Conservation (phyloP, 2,888 invertebrate species). For the Andrena dorsata region DNA sequence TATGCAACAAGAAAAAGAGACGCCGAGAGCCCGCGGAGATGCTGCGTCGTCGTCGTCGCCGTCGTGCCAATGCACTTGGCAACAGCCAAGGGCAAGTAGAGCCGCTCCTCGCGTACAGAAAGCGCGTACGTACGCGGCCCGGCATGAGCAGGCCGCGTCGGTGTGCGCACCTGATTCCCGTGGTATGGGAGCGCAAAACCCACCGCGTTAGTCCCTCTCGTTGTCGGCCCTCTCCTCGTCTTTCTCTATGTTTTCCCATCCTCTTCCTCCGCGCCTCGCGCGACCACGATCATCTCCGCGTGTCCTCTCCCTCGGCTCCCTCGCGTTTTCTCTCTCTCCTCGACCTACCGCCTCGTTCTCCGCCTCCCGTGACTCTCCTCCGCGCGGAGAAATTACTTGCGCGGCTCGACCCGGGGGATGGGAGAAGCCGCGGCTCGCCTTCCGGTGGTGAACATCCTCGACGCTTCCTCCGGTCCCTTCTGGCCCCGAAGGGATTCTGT, state of each 20-base stretch:
- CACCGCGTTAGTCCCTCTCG: slow-evolving; percentile 29
- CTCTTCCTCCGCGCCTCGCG: background rate
- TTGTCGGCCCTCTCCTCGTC: slow-evolving; percentile 10
- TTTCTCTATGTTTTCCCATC: background rate
- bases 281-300: slow-evolving; percentile 37
- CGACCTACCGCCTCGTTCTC: slow-evolving; percentile 52
- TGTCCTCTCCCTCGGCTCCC: slow-evolving; percentile 29
- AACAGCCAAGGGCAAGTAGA: slow-evolving; percentile 79
- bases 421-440: slow-evolving; percentile 9
- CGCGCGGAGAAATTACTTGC: slow-evolving; percentile 33
- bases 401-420: background rate
- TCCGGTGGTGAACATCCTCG: slow-evolving; percentile 27
- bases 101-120: slow-evolving; percentile 48
- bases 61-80: slow-evolving; percentile 80
- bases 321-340: slow-evolving; percentile 37
- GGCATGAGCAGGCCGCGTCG: slow-evolving; percentile 41
- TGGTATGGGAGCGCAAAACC: slow-evolving; percentile 42
- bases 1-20: slow-evolving; percentile 75
- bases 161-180: slow-evolving; percentile 55
- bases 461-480: background rate
- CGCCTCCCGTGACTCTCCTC: slow-evolving; percentile 32
- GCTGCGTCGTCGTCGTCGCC: slow-evolving; percentile 65
- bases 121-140: slow-evolving; percentile 46
- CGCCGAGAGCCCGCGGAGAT: slow-evolving; percentile 54
- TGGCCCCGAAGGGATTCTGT: background rate